Percentiles rank a stretch among this genome's conserved stretches.
Evolutionary conservation across 30 jellyfish, hydroid and myxozoan genomes (phyloP).

Genomic region (Chrysaora quinquecirrha): DNA sequence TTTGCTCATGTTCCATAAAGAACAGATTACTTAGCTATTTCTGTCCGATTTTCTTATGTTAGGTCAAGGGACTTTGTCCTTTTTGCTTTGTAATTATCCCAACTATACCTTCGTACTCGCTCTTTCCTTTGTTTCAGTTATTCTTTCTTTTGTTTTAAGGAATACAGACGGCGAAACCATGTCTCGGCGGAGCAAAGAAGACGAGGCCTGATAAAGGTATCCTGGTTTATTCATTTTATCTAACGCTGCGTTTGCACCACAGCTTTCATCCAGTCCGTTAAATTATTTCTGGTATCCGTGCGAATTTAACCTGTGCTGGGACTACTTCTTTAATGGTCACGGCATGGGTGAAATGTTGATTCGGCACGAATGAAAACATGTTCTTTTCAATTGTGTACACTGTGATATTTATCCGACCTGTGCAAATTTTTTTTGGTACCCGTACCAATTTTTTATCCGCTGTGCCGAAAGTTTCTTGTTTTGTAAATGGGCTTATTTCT

Average conservation of each 20-base stretch:
- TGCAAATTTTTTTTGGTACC: no score
- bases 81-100: neutral
- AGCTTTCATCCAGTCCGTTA: no score
- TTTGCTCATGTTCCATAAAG: neutral
- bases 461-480: no score
- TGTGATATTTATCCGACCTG: no score
- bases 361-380: neutral
- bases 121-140: neutral
- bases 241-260: no score
- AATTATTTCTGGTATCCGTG: neutral
- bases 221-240: neutral
- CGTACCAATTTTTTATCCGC: no score
- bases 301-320: neutral
- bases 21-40: neutral
- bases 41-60: neutral
- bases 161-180: slow-evolving; percentile 83
- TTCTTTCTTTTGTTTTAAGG: slow-evolving; percentile 39
- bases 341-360: neutral
- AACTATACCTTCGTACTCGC: neutral
- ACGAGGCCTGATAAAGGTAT: slow-evolving; percentile 87
- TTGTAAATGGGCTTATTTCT: no score
- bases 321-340: neutral
- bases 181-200: slow-evolving; percentile 95
- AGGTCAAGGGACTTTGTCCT: no score
- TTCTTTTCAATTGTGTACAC: no score